phyloP scores from a whole-genome alignment of 2,797 vertebrate species.

The Alcedo atthis region DNA sequence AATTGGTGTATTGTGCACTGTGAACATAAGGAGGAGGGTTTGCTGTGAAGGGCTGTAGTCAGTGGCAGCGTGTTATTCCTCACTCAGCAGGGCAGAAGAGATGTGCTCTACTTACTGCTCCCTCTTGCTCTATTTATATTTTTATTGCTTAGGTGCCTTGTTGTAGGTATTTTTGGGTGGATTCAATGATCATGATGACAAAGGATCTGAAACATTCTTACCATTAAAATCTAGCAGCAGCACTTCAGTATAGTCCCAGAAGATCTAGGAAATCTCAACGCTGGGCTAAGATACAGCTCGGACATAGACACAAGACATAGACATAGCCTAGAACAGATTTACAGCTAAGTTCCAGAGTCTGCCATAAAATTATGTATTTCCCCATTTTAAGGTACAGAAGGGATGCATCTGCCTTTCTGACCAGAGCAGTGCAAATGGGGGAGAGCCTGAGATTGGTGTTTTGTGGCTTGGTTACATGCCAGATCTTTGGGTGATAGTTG shows the following conservation, averaged over 20 bases:
- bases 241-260: background rate
- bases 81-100: fast-evolving
- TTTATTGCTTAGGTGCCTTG: background rate
- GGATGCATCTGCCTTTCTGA: background rate
- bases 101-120: background rate
- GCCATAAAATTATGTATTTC: background rate
- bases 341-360: background rate
- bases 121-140: background rate
- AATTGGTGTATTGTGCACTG: background rate
- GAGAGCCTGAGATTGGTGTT: background rate
- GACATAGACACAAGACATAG: background rate
- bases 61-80: fast-evolving
- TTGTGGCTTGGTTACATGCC: background rate
- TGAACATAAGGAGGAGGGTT: background rate
- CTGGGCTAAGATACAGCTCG: background rate
- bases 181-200: background rate
- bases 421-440: background rate
- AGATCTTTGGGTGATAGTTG: background rate
- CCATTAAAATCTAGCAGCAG: background rate
- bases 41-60: background rate
- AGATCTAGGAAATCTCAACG: background rate
- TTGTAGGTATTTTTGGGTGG: background rate
- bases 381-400: background rate
- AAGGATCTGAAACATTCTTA: background rate
- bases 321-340: background rate